phyloP scores from a whole-genome alignment of 1,140 invertebrate genomes.

The Lucilia cuprina region DNA sequence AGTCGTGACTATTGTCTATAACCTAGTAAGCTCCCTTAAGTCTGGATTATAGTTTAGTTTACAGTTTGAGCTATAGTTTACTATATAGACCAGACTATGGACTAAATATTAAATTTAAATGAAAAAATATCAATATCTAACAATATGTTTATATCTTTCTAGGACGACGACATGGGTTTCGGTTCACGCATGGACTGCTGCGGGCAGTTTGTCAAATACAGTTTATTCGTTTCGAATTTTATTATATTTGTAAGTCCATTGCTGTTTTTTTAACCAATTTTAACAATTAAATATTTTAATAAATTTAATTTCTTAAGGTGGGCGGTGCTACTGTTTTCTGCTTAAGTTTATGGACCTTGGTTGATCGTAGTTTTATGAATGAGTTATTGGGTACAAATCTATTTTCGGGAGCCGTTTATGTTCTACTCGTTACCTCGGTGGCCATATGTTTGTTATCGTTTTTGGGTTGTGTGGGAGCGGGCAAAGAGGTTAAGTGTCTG shows the following conservation, averaged over 20 bases:
- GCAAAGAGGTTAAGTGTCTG: slow-evolving; percentile 89
- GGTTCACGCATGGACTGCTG: slow-evolving; percentile 80
- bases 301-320: slow-evolving; percentile 65
- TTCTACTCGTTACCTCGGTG: slow-evolving; percentile 80
- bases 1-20: no score
- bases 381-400: slow-evolving; percentile 82
- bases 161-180: slow-evolving; percentile 71
- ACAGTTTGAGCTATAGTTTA: no score
- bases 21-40: no score
- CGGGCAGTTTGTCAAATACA: slow-evolving; percentile 82
- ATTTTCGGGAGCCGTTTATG: slow-evolving; percentile 81
- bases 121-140: no score
- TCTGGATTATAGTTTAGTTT: no score
- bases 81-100: no score
- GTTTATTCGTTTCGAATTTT: slow-evolving; percentile 83
- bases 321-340: slow-evolving; percentile 79
- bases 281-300: no score
- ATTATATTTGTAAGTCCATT: slow-evolving; percentile 85
- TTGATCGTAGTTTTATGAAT: slow-evolving; percentile 83
- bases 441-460: slow-evolving; percentile 80
- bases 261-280: no score
- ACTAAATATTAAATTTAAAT: no score
- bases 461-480: slow-evolving; percentile 85
- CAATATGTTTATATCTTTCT: slow-evolving; percentile 39
- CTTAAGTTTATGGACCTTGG: slow-evolving; percentile 81